Percentiles rank a stretch among this genome's conserved stretches.
Evolutionary conservation across 2,888 invertebrate genomes (phyloP).

Genomic region (Lithosia quadra): DNA sequence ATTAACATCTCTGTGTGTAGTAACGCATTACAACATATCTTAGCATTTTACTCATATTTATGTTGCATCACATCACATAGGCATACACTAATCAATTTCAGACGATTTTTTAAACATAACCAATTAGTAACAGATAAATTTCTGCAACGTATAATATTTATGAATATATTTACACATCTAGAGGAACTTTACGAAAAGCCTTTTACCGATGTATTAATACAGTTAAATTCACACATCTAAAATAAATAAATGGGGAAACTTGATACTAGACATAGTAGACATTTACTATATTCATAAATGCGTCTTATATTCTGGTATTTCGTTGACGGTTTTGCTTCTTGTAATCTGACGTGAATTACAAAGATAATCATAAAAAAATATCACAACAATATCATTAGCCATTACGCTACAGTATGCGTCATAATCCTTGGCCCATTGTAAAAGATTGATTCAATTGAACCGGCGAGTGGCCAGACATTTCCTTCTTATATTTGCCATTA

Average conservation of each 20-base stretch:
- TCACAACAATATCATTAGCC: slow-evolving; percentile 29
- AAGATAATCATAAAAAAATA: slow-evolving; percentile 29
- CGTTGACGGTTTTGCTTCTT: not conserved
- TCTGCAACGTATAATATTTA: slow-evolving; percentile 9
- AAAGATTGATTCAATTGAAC: slow-evolving; percentile 40
- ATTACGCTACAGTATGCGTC: slow-evolving; percentile 38
- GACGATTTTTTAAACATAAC: slow-evolving; percentile 13
- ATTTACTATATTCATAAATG: slow-evolving; percentile 5
- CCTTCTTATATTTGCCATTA: slow-evolving; percentile 41
- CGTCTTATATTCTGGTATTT: not conserved
- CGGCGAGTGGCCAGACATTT: slow-evolving; percentile 32
- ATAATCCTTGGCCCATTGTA: slow-evolving; percentile 48
- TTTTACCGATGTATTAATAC: not conserved
- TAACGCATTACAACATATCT: slow-evolving; percentile 36
- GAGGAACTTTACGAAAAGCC: not conserved
- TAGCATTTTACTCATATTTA: slow-evolving; percentile 25
- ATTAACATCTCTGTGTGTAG: slow-evolving; percentile 34
- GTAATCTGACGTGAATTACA: slow-evolving; percentile 12
- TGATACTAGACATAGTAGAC: too few relatives aligned
- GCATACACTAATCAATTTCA: slow-evolving; percentile 19
- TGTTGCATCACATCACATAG: slow-evolving; percentile 35
- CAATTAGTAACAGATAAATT: slow-evolving; percentile 11
- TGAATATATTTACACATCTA: not conserved
- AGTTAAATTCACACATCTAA: not conserved
- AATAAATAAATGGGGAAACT: not conserved